Evolutionary conservation across 1,140 invertebrate species (phyloP), one percentile per base, ranked within the genome.

Genomic region (Euwallacea fornicatus): DNA sequence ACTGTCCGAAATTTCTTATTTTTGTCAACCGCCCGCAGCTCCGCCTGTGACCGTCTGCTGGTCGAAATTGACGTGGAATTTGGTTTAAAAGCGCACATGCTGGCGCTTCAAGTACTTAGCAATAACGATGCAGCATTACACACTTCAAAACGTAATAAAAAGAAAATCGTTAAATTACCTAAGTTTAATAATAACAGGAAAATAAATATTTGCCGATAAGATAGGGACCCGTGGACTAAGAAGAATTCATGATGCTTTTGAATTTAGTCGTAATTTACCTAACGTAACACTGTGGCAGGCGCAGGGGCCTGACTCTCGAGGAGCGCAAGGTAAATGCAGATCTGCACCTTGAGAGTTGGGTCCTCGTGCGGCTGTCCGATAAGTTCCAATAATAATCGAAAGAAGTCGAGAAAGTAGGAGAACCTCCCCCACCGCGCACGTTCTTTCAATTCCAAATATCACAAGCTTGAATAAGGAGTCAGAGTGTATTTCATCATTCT

Each of bases 401-500:
- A 72, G 67, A 68, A 63, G 64, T 61, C 47, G 41, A 62, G 50
- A 11, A 54, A 33, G 21, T 33, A 33, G 21, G 21, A 33, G 21
- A 33, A 4, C 21, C 16, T 62, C 56, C 59, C 21, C 21, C 21
- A 33, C 21, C 55, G 53, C 72, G 65, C 58, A 73, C 68, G 73
- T 67, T 74, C 62, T 62, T 71, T 78, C 76, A 78, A 78, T 78
- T 76, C 76, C 77, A 73, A 63, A 60, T 78, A 78, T 78, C 77
- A 78, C 77, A 78, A 78, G 77, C 75, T 71, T 71, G 46, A 71
- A 71, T 59, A 69, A 74, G 21, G 56, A 70, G 70, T 72, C 64
- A 65, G 59, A 62, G 41, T 66, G 59, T 42, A 43, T 67, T 61
- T 63, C 54, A 11, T 63, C 63, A 10, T 60, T 42, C 44, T 71